phyloP scores from a whole-genome alignment of 2,797 vertebrate genomes.

The Helarctos malayanus region DNA sequence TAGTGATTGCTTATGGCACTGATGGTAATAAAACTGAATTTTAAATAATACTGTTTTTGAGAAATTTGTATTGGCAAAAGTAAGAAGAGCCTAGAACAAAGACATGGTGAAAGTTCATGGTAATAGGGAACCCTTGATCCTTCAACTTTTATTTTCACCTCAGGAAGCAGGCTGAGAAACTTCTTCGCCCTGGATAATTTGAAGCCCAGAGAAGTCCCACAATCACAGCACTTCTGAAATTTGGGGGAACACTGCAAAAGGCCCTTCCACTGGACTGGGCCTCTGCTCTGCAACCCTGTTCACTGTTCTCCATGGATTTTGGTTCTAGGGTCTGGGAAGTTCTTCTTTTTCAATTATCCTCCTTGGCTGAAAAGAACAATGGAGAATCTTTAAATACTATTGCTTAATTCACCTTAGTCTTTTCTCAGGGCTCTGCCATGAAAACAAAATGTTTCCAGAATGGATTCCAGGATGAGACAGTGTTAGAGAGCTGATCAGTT shows the following conservation, averaged over 20 bases:
- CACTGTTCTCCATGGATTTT: not conserved
- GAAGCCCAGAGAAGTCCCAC: not conserved
- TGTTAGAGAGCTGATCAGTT: not conserved
- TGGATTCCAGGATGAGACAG: not conserved
- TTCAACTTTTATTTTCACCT: not conserved
- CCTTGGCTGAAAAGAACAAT: not conserved
- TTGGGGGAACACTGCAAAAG: not conserved
- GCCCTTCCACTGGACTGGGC: not conserved
- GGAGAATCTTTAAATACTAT: not conserved
- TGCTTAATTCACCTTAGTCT: not conserved
- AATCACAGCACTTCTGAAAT: not conserved
- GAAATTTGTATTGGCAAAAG: not conserved
- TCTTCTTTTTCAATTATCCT: not conserved
- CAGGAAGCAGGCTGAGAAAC: not conserved
- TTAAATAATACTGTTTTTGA: not conserved
- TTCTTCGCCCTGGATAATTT: not conserved
- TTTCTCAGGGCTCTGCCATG: not conserved
- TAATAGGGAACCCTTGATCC: not conserved
- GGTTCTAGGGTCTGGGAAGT: not conserved
- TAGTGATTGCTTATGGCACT: not conserved
- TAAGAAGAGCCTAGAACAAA: not conserved
- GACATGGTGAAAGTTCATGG: not conserved
- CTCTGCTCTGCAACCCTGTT: not conserved
- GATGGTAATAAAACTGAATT: not conserved
- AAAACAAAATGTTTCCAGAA: not conserved